phyloP scores from a whole-genome alignment of 2,888 invertebrate genomes.

The Eutolmus rufibarbis region DNA sequence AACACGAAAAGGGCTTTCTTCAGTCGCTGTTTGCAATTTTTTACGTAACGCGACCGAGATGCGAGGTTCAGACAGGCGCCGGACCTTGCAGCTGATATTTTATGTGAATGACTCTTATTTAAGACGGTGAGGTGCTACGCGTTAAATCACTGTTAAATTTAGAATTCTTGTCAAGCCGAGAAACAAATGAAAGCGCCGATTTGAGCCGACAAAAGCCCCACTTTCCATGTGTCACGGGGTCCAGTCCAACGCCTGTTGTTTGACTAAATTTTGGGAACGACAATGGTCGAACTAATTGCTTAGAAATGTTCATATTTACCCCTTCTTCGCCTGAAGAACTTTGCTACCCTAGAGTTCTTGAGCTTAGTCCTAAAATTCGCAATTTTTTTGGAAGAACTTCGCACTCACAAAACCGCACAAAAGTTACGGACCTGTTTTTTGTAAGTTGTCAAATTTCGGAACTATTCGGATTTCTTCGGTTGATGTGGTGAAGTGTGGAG shows the following conservation, averaged over 20 bases:
- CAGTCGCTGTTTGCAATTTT: background rate
- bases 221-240: background rate
- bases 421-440: background rate
- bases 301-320: background rate
- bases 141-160: constrained; percentile 19
- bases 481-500: background rate
- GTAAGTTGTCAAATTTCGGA: background rate
- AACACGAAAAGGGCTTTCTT: background rate
- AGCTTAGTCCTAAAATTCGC: background rate
- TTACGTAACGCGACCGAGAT: background rate
- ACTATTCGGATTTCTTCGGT: background rate
- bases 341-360: background rate
- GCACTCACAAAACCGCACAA: background rate
- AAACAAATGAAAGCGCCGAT: background rate
- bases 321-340: background rate
- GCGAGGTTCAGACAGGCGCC: background rate
- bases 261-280: background rate
- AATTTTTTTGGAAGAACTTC: background rate
- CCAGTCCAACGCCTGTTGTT: constrained; percentile 1
- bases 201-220: background rate
- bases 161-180: background rate
- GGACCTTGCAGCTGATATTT: background rate
- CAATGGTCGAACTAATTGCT: background rate
- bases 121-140: background rate
- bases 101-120: background rate